Base-by-base conservation (phyloP, 2,797 vertebrate genomes). In the Thripadectes ignobilis region DNA sequence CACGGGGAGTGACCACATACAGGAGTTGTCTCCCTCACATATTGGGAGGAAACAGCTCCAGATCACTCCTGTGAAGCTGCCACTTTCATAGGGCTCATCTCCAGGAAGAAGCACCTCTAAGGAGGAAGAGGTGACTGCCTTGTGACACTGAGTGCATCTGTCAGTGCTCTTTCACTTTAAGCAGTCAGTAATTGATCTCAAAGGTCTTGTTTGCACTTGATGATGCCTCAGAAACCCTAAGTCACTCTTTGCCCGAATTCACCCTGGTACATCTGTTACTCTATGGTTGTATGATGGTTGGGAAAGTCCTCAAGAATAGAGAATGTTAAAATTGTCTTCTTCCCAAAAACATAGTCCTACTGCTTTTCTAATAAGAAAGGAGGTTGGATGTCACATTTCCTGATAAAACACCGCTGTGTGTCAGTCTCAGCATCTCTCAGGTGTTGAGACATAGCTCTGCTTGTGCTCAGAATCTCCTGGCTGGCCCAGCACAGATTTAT, bases 121-220 rank as follows among this genome's bases (percentile, higher is more conserved):
- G 79, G 82, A 80, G 48, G 81, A 52, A 74, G 67, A 46, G 54
- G 32, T 78, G 71, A 76, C 85, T 91, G 32, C 54, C 61, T 55
- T 68, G 59, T 85, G 93, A 49, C 79, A 88, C 77, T 24, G 26
- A 52, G 38, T 48, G 61, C 45, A 73, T 93, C 88, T 95, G 91
- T 89, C 84, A 92, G 45, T 46, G 85, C 78, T 94, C 69, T 88
- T 93, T 86, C 80, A 76, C 81, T 91, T 89, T 67, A 83, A 91
- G 72, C 62, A 74, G 49, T 72, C 89, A 61, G 52, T 91, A 93
- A 94, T 72, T 95, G 63, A 67, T 96, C 86, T 84, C 95, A 95
- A 93, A 97, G 94, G 66, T 94, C 93, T 92, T 96, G 93, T 94
- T 94, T 95, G 94, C 57, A 76, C 83, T 93, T 75, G 91, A 45